Conservation (phyloP, 1,140 invertebrate genomes). For the Diabrotica virgifera region DNA sequence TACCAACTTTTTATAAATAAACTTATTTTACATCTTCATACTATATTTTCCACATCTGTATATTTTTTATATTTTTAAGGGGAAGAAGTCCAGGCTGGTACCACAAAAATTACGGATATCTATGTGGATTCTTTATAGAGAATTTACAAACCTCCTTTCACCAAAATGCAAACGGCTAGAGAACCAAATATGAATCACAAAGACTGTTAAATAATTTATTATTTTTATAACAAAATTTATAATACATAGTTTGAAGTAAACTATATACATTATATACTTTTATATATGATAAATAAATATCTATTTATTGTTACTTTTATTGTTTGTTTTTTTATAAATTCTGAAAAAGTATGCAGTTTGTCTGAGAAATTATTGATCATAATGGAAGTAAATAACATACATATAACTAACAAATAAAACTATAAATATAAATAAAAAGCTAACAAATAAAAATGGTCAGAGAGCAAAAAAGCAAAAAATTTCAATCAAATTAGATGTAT, state of each 20-base stretch:
- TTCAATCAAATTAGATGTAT: too few species aligned
- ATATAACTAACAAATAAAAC: too few species aligned
- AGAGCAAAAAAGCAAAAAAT: too few species aligned
- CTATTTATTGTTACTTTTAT: background rate
- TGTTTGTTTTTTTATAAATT: too few species aligned
- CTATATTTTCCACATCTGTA: too few species aligned
- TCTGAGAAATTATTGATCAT: too few species aligned
- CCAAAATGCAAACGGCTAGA: constrained; percentile 61
- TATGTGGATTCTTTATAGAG: constrained; percentile 74
- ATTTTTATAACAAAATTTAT: constrained; percentile 14
- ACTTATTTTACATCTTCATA: too few species aligned
- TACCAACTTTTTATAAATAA: too few species aligned
- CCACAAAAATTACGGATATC: constrained; percentile 87
- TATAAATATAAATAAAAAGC: too few species aligned
- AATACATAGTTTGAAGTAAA: background rate
- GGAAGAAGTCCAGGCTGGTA: constrained; percentile 91
- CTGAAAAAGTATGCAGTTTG: too few species aligned
- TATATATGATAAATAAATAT: constrained; percentile 8
- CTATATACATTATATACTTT: constrained; percentile 10
- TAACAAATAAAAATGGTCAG: too few species aligned
- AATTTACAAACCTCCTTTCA: constrained; percentile 83
- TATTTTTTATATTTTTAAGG: constrained; percentile 43
- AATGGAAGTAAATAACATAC: too few species aligned
- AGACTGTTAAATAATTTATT: constrained; percentile 4
- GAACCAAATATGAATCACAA: constrained; percentile 64